These are phyloP conservation scores for Triplophysa yarkandensis DNA, from an alignment of 2,797 vertebrate species.

Conservation along the genomic window DNA sequence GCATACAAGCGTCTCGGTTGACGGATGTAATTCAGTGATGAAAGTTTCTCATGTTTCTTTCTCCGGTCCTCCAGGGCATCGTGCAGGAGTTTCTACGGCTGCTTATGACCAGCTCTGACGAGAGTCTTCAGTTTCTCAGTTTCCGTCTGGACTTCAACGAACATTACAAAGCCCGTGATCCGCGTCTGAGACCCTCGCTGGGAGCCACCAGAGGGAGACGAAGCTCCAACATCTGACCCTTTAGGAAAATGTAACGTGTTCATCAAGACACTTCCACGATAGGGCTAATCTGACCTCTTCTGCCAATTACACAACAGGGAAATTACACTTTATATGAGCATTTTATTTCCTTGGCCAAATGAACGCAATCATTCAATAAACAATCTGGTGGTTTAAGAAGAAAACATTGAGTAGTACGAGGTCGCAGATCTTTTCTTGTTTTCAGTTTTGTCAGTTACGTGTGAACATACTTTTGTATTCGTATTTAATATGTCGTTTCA, in stretches of 20 bases:
- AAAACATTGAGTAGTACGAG: constrained; percentile 40
- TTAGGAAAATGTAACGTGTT: no score
- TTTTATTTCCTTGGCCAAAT: constrained; percentile 62
- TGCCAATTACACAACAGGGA: constrained; percentile 43
- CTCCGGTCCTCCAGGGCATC: constrained; percentile 78
- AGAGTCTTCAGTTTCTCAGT: constrained; percentile 96
- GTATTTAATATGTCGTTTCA: constrained; percentile 47
- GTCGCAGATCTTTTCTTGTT: constrained; percentile 35
- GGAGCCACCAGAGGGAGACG: constrained; percentile 83
- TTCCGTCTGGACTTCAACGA: constrained; percentile 98
- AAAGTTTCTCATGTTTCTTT: background rate
- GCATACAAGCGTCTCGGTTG: background rate
- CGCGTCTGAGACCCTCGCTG: constrained; percentile 86
- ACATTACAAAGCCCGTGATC: constrained; percentile 92
- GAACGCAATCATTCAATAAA: constrained; percentile 47
- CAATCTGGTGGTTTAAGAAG: constrained; percentile 53
- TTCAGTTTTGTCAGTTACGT: constrained; percentile 30
- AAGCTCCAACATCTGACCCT: constrained; percentile 78
- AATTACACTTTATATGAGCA: constrained; percentile 7
- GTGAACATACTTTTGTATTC: constrained; percentile 38
- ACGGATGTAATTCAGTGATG: background rate
- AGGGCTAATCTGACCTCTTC: constrained; percentile 44
- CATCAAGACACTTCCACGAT: constrained; percentile 35
- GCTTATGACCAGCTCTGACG: constrained; percentile 88
- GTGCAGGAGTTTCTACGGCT: constrained; percentile 96